These are phyloP conservation scores for Conus betulinus DNA, from an alignment of 1,140 invertebrate species.

Conservation along the genomic window DNA sequence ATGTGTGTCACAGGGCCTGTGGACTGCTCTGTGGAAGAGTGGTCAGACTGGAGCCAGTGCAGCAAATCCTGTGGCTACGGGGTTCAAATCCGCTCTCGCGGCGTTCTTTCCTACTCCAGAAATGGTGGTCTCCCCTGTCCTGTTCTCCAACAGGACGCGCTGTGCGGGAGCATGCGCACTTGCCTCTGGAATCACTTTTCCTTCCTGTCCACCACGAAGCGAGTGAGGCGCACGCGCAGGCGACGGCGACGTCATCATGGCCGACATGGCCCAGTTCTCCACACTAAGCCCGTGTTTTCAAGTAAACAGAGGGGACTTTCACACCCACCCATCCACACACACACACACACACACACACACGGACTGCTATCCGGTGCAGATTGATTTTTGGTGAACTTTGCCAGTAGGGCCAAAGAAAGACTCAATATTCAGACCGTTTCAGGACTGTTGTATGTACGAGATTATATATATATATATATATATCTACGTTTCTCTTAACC, in stretches of 20 bases:
- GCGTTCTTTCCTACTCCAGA: slow-evolving; percentile 5
- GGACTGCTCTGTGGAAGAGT: slow-evolving; percentile 13
- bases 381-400: background rate
- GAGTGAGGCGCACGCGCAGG: background rate
- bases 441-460: background rate
- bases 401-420: background rate
- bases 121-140: slow-evolving; percentile 21
- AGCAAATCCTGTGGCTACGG: slow-evolving; percentile 27
- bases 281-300: background rate
- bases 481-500: too few species aligned
- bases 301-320: background rate
- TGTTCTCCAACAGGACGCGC: slow-evolving; percentile 12
- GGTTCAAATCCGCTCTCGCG: background rate
- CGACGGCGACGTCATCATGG: slow-evolving; percentile 5
- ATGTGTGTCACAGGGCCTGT: background rate
- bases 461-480: too few species aligned
- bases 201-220: slow-evolving; percentile 22
- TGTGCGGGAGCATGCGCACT: slow-evolving; percentile 50
- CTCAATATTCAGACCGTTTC: background rate
- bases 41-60: slow-evolving; percentile 4
- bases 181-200: slow-evolving; percentile 51
- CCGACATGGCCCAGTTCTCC: background rate
- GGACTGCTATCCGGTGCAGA: background rate
- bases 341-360: too few species aligned
- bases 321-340: too few species aligned